A percentile compares a stretch with the other conserved stretches of the same genome.
phyloP scores from a whole-genome alignment of 2,888 invertebrate genomes.

The Euzophera pinguis region DNA sequence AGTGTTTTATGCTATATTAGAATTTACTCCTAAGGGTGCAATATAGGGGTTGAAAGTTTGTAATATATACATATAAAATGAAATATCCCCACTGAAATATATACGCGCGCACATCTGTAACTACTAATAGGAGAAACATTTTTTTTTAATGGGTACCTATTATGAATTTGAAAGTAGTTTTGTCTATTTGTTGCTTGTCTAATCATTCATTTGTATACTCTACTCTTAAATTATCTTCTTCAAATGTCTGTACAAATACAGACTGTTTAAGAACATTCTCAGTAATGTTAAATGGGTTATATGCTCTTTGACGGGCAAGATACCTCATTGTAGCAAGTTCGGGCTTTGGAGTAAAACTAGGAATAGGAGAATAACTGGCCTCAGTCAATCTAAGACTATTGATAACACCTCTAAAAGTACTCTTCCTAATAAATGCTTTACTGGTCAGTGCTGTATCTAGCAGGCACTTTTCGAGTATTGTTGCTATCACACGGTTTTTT shows the following conservation, averaged over 20 bases:
- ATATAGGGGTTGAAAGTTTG: too few species aligned
- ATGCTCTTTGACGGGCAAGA: constrained; percentile 41
- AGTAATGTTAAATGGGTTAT: constrained; percentile 55
- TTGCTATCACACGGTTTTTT: constrained; percentile 31
- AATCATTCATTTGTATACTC: too few species aligned
- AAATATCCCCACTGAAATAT: too few species aligned
- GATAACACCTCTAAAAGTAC: constrained; percentile 34
- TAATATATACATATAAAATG: too few species aligned
- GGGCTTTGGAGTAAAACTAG: constrained; percentile 35
- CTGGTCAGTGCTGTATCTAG: constrained; percentile 53
- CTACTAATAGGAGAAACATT: too few species aligned
- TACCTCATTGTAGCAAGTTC: constrained; percentile 42
- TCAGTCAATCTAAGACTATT: constrained; percentile 38
- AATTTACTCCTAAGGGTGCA: too few species aligned
- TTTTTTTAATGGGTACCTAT: too few species aligned
- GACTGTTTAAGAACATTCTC: constrained; percentile 41
- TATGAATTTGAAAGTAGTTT: too few species aligned
- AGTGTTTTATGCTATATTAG: too few species aligned
- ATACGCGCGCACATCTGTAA: too few species aligned
- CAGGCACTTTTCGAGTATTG: constrained; percentile 51
- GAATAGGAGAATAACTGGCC: constrained; percentile 26
- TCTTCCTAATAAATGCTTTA: constrained; percentile 44
- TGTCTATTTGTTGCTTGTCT: too few species aligned
- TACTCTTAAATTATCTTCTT: not conserved
- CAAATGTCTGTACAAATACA: not conserved